phyloP scores from a whole-genome alignment of 30 jellyfish, hydroid and myxozoan species.

The Sanderia malayensis region DNA sequence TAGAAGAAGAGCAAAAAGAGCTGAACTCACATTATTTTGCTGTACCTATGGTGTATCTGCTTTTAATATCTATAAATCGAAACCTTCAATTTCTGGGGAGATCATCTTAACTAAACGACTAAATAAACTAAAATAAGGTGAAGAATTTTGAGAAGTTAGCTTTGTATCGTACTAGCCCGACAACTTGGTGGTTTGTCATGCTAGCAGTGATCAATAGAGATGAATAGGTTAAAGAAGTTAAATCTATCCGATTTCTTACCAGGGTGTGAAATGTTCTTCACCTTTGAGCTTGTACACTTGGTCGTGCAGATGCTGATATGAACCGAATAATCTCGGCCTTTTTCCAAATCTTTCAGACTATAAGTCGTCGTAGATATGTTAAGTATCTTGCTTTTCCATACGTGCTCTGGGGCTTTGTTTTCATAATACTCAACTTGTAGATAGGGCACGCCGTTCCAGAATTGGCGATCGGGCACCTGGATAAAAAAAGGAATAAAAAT shows the following conservation, averaged over 20 bases:
- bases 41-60: background rate
- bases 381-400: background rate
- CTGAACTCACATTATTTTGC: background rate
- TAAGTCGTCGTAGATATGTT: background rate
- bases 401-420: constrained; percentile 5
- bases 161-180: too few species aligned
- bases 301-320: constrained; percentile 20
- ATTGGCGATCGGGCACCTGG: constrained; percentile 22
- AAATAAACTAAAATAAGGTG: too few species aligned
- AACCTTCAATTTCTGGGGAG: background rate
- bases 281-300: background rate
- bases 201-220: too few species aligned
- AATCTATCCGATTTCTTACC: too few species aligned
- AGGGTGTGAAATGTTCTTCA: background rate
- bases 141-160: too few species aligned
- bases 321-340: constrained; percentile 22
- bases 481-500: background rate
- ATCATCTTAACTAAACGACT: too few species aligned
- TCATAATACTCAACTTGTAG: constrained; percentile 21
- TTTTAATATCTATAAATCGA: background rate
- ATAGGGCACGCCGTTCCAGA: constrained; percentile 29
- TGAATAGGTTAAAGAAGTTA: too few species aligned
- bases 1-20: background rate
- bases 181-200: too few species aligned
- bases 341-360: background rate